Percentiles rank a stretch among this genome's conserved stretches.
Conservation (phyloP, 2,888 invertebrate species). For the Zootermopsis nevadensis region DNA sequence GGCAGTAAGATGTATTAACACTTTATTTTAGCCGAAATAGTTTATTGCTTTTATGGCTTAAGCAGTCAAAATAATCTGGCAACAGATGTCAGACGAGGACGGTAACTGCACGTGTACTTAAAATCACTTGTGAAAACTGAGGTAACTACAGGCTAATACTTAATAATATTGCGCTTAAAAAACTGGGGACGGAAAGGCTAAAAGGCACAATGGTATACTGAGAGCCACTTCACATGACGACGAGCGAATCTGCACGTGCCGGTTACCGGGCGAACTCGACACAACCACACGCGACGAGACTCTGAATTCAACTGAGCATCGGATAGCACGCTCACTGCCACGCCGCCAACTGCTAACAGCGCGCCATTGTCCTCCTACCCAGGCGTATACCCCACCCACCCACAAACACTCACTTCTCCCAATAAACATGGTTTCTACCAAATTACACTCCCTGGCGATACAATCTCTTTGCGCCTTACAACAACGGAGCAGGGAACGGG, state of each 20-base stretch:
- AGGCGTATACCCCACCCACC: neutral
- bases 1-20: neutral
- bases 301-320: neutral
- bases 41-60: neutral
- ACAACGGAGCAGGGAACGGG: no score
- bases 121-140: neutral
- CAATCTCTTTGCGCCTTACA: no score
- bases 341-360: neutral
- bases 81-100: neutral
- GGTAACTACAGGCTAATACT: no score
- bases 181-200: neutral
- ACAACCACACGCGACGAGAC: neutral
- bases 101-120: neutral
- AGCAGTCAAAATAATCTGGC: neutral
- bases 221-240: neutral
- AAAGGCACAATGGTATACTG: neutral
- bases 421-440: neutral
- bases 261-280: no score
- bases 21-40: neutral
- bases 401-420: neutral
- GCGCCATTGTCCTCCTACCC: neutral
- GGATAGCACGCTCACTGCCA: no score
- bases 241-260: neutral
- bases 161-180: neutral
- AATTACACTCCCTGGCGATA: neutral